Percentiles rank a stretch among this genome's conserved stretches.
phyloP scores from a whole-genome alignment of 2,888 invertebrate species.

The Panopea generosa region DNA sequence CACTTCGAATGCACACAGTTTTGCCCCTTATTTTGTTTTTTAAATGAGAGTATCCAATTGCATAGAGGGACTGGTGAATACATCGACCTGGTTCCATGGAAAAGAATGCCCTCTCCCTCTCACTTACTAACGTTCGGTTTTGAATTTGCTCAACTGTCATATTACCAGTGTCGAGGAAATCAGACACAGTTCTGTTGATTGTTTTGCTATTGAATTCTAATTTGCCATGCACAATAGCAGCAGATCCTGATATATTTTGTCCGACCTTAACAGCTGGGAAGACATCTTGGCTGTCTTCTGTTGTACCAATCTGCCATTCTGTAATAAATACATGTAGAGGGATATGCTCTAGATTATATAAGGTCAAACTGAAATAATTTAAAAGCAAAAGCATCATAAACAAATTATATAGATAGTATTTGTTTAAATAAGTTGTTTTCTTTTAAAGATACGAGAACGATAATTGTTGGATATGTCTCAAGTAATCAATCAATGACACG shows the following conservation, averaged over 20 bases:
- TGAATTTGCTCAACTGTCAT: constrained; percentile 47
- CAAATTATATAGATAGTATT: too few relatives aligned
- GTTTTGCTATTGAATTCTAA: constrained; percentile 46
- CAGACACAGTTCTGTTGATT: constrained; percentile 55
- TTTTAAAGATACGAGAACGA: too few relatives aligned
- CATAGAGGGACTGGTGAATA: constrained; percentile 59
- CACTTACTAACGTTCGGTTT: constrained; percentile 1
- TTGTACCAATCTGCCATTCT: constrained; percentile 70
- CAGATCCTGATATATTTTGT: constrained; percentile 34
- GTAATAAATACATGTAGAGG: too few relatives aligned
- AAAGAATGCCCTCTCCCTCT: constrained; percentile 44
- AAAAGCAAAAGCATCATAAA: too few relatives aligned
- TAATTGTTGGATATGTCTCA: too few relatives aligned
- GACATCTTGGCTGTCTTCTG: constrained; percentile 45
- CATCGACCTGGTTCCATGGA: constrained; percentile 70
- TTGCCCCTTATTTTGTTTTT: constrained; percentile 44
- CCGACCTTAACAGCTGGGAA: constrained; percentile 66
- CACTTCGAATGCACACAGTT: constrained; percentile 67
- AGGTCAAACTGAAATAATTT: too few relatives aligned
- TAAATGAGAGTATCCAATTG: constrained; percentile 65
- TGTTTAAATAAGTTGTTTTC: too few relatives aligned
- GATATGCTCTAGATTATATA: too few relatives aligned
- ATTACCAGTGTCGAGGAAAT: constrained; percentile 44
- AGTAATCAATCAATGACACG: too few relatives aligned
- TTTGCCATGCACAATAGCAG: constrained; percentile 63